Base-by-base conservation (phyloP, 2,888 invertebrate species). In the Lumbricus terrestris region DNA sequence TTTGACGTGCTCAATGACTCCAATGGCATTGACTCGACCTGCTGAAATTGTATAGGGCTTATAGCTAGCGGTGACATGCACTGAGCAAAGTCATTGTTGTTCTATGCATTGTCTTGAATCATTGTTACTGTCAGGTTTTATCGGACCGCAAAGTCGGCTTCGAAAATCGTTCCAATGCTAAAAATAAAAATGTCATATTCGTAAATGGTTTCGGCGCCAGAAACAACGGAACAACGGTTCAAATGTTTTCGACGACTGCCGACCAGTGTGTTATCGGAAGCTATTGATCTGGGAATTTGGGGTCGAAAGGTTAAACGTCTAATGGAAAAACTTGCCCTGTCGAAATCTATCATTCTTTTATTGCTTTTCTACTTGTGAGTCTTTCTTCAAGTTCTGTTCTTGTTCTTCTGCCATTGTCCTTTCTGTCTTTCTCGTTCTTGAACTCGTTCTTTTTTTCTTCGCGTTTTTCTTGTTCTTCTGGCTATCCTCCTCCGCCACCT, bases 121-220 rank as follows among this genome's bases (percentile, higher is more conserved):
- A 6, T 69, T 69, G 29, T n/a, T 69, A 69, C 13, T n/a, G 69
- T 6, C 29, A n/a, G 69, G n/a, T 4, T n/a, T 69, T 69, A n/a
- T 69, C n/a, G 69, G n/a, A 29, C n/a, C 8, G 29, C 69, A 69
- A 69, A 5, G 69, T 69, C n/a, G 29, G 69, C 69, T n/a, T 69
- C n/a, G 69, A 69, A n/a, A 69, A 69, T 69, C 69, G 69, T 29
- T 69, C 69, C 29, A 0, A 5, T n/a, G 69, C 69, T 69, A 69
- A n/a, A n/a, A n/a, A n/a, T 69, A 69, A 69, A 69, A 69, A 69
- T 69, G 69, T 69, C 69, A 69, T n/a, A 69, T 69, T 69, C 69
- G n/a, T 69, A 69, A 69, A 69, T 69, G 69, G 69, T 69, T 69
- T 69, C 29, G 69, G 69, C 69, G 69, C 69, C 69, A 69, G 69